A percentile compares a stretch with the other conserved stretches of the same genome.
These are phyloP conservation scores for Acanthurus tractus DNA, from an alignment of 2,797 vertebrate species.

Conservation along the genomic window DNA sequence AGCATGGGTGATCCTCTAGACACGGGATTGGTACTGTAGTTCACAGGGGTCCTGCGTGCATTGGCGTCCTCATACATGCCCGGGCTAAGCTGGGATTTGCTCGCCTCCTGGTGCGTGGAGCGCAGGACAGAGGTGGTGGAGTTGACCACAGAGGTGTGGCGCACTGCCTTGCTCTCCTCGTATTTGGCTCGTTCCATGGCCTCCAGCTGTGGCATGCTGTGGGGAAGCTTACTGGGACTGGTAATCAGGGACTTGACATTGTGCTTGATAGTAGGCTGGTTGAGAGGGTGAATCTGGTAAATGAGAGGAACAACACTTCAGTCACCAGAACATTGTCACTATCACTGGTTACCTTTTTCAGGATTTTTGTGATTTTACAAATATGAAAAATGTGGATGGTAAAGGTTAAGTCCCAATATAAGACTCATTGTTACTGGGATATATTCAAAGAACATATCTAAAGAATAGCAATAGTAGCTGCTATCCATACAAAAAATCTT, in stretches of 20 bases:
- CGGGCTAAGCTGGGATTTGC: slow-evolving; percentile 94
- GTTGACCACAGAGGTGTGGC: slow-evolving; percentile 96
- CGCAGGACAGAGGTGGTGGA: slow-evolving; percentile 95
- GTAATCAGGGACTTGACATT: slow-evolving; percentile 99
- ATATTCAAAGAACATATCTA: background rate
- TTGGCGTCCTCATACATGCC: slow-evolving; percentile 95
- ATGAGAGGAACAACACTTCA: slow-evolving; percentile 66
- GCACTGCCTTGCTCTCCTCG: slow-evolving; percentile 91
- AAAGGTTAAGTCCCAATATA: background rate
- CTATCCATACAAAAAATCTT: background rate
- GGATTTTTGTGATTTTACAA: slow-evolving; percentile 2
- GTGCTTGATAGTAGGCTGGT: slow-evolving; percentile 95
- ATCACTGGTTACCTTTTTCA: background rate
- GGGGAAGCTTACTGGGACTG: slow-evolving; percentile 91
- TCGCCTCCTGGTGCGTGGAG: slow-evolving; percentile 93
- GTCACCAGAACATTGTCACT: background rate
- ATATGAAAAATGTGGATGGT: slow-evolving; percentile 3
- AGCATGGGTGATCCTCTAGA: slow-evolving; percentile 96
- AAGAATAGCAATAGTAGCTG: background rate
- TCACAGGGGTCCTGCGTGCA: slow-evolving; percentile 94
- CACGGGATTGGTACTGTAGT: slow-evolving; percentile 89
- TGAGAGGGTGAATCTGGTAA: slow-evolving; percentile 88
- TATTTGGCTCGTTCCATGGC: slow-evolving; percentile 92
- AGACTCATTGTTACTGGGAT: background rate
- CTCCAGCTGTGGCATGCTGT: slow-evolving; percentile 91